phyloP scores from a whole-genome alignment of 2,797 vertebrate species.

The Discoglossus pictus region DNA sequence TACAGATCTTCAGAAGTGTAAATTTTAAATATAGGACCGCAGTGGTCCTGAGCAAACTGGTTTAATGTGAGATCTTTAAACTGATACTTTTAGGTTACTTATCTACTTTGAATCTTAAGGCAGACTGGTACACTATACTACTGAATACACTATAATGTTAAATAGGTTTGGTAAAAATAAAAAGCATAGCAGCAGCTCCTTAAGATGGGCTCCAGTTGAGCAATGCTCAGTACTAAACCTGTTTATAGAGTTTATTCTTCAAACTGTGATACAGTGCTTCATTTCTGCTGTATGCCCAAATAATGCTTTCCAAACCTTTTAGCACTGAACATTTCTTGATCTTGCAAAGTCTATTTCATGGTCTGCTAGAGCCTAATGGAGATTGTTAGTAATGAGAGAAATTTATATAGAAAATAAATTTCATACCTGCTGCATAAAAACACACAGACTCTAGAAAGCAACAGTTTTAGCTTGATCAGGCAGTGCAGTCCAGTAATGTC shows the following conservation, averaged over 20 bases:
- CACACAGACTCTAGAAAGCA: slow-evolving; percentile 57
- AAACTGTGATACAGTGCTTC: slow-evolving; percentile 67
- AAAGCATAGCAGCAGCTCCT: slow-evolving; percentile 26
- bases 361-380: slow-evolving; percentile 73
- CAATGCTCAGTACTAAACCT: slow-evolving; percentile 61
- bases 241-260: slow-evolving; percentile 63
- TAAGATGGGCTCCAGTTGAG: slow-evolving; percentile 62
- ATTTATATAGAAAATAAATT: slow-evolving; percentile 74
- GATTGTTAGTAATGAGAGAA: slow-evolving; percentile 72
- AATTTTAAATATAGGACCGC: no score
- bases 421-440: slow-evolving; percentile 62
- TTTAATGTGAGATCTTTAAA: no score
- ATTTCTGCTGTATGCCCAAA: slow-evolving; percentile 67
- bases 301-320: slow-evolving; percentile 64
- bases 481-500: slow-evolving; percentile 47
- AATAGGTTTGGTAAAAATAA: slow-evolving; percentile 31
- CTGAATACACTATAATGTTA: slow-evolving; percentile 16
- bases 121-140: no score
- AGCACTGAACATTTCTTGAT: slow-evolving; percentile 64
- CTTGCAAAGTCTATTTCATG: slow-evolving; percentile 77
- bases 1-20: no score
- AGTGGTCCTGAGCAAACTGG: no score
- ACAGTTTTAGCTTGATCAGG: slow-evolving; percentile 53
- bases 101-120: no score
- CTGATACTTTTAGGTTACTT: no score